phyloP scores from a whole-genome alignment of 2,113 vertebrate species.

The Crotalus helleri region DNA sequence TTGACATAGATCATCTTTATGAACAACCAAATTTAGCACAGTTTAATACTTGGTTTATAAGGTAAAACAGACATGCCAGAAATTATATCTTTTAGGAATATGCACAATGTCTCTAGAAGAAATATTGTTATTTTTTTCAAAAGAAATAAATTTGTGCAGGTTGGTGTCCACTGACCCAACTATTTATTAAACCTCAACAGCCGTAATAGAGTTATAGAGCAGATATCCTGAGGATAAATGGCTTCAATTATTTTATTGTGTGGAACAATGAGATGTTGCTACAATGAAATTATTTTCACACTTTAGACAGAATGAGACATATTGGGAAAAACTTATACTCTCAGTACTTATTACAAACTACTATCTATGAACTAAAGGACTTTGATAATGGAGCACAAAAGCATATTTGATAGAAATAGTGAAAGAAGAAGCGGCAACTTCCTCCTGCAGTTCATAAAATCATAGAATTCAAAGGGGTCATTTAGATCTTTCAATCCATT shows the following conservation, averaged over 20 bases:
- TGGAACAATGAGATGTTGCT: slow-evolving; percentile 41
- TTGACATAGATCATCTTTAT: background rate
- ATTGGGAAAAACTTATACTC: slow-evolving; percentile 3
- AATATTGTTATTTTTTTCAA: slow-evolving; percentile 5
- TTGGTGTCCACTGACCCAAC: slow-evolving; percentile 11
- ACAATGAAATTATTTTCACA: slow-evolving; percentile 39
- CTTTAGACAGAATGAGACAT: slow-evolving; percentile 34
- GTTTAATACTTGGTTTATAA: slow-evolving; percentile 21
- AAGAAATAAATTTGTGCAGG: background rate
- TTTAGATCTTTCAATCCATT: background rate
- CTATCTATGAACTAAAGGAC: background rate
- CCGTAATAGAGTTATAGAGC: slow-evolving; percentile 49
- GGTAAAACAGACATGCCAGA: slow-evolving; percentile 28
- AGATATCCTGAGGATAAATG: slow-evolving; percentile 58
- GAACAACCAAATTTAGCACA: background rate
- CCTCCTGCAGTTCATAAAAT: background rate
- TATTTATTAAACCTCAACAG: slow-evolving; percentile 39
- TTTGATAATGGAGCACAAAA: background rate
- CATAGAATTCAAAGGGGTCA: background rate
- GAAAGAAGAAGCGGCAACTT: background rate
- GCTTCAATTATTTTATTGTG: slow-evolving; percentile 62
- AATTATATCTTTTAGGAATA: background rate
- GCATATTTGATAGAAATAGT: background rate
- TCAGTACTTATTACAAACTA: slow-evolving; percentile 6
- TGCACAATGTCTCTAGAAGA: background rate